Evolutionary conservation across 1,140 invertebrate species (phyloP).

Genomic region (Solenopsis fugax): DNA sequence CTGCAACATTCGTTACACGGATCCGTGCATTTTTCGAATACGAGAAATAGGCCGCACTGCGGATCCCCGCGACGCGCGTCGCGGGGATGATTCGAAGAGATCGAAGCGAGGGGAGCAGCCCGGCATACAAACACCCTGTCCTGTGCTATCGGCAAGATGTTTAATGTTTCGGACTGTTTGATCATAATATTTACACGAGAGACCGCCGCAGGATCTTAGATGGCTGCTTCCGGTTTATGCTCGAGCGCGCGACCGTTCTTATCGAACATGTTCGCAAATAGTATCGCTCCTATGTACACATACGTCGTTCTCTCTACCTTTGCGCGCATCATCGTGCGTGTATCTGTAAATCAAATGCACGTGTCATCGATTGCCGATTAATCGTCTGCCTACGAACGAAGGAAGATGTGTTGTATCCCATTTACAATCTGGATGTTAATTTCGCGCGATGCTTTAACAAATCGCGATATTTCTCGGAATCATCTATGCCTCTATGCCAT

Average conservation of each 20-base stretch:
- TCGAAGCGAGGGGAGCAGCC: conserved; percentile 36
- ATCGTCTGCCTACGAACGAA: neutral
- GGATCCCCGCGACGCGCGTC: neutral
- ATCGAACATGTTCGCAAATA: conserved; percentile 71
- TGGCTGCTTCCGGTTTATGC: conserved; percentile 70
- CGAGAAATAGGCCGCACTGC: too few species aligned
- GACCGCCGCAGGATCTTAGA: conserved; percentile 67
- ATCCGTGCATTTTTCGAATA: conserved; percentile 1
- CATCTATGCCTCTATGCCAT: too few species aligned
- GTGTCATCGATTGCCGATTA: conserved; percentile 55
- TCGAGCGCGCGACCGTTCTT: conserved; percentile 48
- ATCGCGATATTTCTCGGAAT: conserved; percentile 39
- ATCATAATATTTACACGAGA: conserved; percentile 82
- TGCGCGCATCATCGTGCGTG: neutral
- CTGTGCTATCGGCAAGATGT: conserved; percentile 78
- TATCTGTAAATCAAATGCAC: conserved; percentile 41
- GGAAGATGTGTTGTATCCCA: conserved; percentile 2
- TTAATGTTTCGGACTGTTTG: conserved; percentile 80
- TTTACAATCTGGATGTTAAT: conserved; percentile 32
- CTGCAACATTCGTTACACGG: conserved; percentile 38
- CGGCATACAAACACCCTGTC: conserved; percentile 74
- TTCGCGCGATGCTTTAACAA: conserved; percentile 9
- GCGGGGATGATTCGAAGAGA: conserved; percentile 25
- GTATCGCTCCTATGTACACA: conserved; percentile 54
- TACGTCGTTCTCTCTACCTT: conserved; percentile 14